A percentile compares a stretch with the other conserved stretches of the same genome.
Conservation (phyloP, 2,888 invertebrate species). For the Drosophila greeni region DNA sequence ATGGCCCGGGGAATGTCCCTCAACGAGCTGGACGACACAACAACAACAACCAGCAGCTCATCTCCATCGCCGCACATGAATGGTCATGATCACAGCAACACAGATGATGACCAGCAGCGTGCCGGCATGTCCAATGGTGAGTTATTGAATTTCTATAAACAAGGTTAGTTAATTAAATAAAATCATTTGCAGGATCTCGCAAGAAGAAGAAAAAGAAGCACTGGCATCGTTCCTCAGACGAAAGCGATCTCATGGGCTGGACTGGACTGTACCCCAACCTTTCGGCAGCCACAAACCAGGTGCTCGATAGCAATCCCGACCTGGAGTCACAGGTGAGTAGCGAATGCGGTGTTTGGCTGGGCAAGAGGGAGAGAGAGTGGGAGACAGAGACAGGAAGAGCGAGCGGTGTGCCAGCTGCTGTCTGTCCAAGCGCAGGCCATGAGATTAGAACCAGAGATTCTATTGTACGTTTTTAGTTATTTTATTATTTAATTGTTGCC, state of each 20-base stretch:
- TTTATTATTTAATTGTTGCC: background rate
- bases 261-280: slow-evolving; percentile 10
- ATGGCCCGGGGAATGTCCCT: slow-evolving; percentile 5
- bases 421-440: background rate
- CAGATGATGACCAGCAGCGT: background rate
- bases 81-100: background rate
- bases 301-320: background rate
- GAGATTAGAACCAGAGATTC: background rate
- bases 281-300: background rate
- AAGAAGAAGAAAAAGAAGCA: slow-evolving; percentile 12
- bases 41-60: slow-evolving; percentile 7
- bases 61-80: slow-evolving; percentile 12
- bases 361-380: background rate
- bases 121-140: slow-evolving; percentile 2
- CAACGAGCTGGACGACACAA: slow-evolving; percentile 11
- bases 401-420: slow-evolving; percentile 6
- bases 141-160: background rate
- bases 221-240: background rate
- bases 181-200: background rate
- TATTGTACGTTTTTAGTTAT: background rate
- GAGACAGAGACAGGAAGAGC: background rate
- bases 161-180: background rate
- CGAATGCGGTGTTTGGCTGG: background rate
- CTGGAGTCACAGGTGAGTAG: slow-evolving; percentile 14
- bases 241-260: slow-evolving; percentile 11